Conservation (phyloP, 2,113 vertebrate genomes). For the Pungitius pungitius region DNA sequence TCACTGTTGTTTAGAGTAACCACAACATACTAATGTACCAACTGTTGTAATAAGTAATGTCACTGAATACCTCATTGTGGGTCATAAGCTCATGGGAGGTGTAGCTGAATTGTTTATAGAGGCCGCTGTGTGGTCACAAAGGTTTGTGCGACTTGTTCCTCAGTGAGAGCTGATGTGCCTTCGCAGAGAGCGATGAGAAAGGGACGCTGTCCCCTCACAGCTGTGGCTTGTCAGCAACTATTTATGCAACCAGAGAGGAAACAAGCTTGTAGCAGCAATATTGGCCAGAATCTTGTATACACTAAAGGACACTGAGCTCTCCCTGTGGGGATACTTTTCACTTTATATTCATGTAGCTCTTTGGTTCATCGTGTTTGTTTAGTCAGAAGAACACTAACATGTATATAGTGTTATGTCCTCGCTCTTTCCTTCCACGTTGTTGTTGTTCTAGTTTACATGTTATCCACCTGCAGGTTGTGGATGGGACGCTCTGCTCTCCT, state of each 20-base stretch:
- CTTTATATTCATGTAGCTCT: neutral
- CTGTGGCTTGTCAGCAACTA: conserved; percentile 53
- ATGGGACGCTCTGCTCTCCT: conserved; percentile 91
- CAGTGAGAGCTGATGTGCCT: conserved; percentile 16
- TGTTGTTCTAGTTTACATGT: neutral
- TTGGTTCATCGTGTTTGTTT: conserved; percentile 7
- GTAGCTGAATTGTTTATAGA: conserved; percentile 5
- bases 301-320: conserved; percentile 1
- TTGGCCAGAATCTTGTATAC: conserved; percentile 15
- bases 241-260: conserved; percentile 50
- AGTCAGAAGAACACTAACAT: neutral
- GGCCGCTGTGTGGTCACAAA: neutral
- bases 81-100: conserved; percentile 11
- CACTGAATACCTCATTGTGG: conserved; percentile 15
- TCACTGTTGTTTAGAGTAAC: neutral
- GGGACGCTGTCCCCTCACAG: conserved; percentile 50
- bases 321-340: neutral
- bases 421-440: neutral
- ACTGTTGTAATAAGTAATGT: conserved; percentile 7
- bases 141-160: neutral
- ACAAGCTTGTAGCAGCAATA: conserved; percentile 24
- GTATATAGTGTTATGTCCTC: neutral
- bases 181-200: conserved; percentile 7
- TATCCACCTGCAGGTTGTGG: conserved; percentile 86
- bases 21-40: neutral